Evolutionary conservation across 2,113 vertebrate genomes (phyloP).

Genomic region (Lates calcarifer): DNA sequence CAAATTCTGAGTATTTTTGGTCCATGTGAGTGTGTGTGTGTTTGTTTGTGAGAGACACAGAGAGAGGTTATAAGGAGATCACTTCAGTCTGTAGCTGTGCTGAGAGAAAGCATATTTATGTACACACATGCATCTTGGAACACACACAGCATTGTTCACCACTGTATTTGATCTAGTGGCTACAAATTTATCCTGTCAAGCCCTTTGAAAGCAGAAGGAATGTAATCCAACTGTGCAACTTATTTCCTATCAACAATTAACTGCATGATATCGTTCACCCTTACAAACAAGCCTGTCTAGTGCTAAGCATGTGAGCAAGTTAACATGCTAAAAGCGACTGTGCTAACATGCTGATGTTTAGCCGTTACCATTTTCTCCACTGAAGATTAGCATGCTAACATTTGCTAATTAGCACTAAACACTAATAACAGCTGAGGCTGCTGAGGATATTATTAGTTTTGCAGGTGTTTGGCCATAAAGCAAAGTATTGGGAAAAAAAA

Average conservation of each 20-base stretch:
- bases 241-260: too few species aligned
- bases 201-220: too few species aligned
- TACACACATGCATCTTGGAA: background rate
- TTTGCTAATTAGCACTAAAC: background rate
- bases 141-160: background rate
- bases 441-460: background rate
- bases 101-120: slow-evolving; percentile 5
- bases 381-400: background rate
- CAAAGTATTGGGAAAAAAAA: background rate
- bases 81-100: slow-evolving; percentile 18
- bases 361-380: background rate
- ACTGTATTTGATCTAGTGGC: background rate
- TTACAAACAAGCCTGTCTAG: too few species aligned
- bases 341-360: background rate
- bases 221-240: too few species aligned
- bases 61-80: background rate
- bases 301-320: too few species aligned
- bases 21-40: background rate
- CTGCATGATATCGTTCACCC: too few species aligned
- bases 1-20: slow-evolving; percentile 23
- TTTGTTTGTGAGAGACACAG: background rate
- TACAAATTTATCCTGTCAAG: too few species aligned
- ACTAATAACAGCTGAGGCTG: background rate
- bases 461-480: background rate
- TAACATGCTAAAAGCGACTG: background rate